These are phyloP conservation scores for Dolomedes plantarius DNA, from an alignment of 2,888 invertebrate species.

Conservation along the genomic window DNA sequence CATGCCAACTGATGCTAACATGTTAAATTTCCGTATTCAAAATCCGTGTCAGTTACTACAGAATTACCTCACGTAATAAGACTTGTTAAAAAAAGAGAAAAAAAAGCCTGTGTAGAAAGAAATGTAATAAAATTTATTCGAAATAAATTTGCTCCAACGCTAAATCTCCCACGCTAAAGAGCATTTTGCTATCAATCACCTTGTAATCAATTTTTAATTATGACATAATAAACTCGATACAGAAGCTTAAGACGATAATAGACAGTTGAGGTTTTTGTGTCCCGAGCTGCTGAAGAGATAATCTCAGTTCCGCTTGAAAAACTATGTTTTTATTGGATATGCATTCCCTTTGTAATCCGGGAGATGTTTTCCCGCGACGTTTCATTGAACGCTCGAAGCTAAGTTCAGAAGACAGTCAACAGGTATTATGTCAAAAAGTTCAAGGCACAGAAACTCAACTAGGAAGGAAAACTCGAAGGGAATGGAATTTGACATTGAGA, in stretches of 20 bases:
- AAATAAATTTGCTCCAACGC: no score
- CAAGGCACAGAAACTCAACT: background rate
- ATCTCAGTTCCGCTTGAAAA: background rate
- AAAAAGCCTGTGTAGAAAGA: no score
- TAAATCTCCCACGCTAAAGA: no score
- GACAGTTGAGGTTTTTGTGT: background rate
- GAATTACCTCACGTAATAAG: no score
- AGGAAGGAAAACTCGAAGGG: background rate
- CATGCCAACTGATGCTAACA: no score
- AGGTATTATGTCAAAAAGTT: background rate
- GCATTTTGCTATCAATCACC: no score
- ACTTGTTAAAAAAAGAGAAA: no score
- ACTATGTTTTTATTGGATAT: background rate
- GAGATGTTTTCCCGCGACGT: background rate
- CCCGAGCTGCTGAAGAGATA: background rate
- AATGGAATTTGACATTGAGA: background rate
- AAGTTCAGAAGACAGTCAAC: background rate
- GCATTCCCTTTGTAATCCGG: background rate
- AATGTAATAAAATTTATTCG: no score
- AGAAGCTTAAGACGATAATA: background rate
- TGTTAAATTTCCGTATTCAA: no score
- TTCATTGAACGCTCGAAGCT: background rate
- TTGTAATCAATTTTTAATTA: no score
- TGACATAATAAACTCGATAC: no score
- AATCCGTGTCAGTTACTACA: no score